Percentiles rank a stretch among this genome's conserved stretches.
Conservation (phyloP, 2,113 vertebrate species). For the Isichthys henryi region DNA sequence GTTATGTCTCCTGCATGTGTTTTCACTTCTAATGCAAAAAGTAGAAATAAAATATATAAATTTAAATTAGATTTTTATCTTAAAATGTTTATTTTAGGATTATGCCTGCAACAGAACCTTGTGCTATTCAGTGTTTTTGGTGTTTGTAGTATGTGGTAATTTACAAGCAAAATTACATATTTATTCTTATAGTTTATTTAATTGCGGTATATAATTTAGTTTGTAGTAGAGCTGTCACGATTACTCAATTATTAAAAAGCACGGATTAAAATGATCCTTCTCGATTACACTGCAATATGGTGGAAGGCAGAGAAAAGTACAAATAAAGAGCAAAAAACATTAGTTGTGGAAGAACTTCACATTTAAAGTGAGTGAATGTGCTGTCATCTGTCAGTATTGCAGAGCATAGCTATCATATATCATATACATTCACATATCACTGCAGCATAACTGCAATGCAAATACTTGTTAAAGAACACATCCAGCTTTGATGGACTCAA, state of each 20-base stretch:
- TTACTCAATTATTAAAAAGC: background rate
- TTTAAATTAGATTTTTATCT: background rate
- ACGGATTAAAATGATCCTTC: background rate
- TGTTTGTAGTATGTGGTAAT: background rate
- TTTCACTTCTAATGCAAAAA: constrained; percentile 24
- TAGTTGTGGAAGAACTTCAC: background rate
- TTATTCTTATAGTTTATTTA: too few species aligned
- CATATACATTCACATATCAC: background rate
- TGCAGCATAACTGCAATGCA: background rate
- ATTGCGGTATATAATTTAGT: background rate
- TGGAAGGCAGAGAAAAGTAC: background rate
- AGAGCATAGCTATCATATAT: background rate
- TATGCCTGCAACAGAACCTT: background rate
- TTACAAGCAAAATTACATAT: background rate
- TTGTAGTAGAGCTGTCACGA: background rate
- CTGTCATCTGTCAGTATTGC: background rate
- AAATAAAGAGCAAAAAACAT: background rate
- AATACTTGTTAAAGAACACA: background rate
- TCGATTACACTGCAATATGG: background rate
- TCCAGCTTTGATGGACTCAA: background rate
- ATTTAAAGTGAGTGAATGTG: background rate
- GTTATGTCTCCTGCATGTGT: constrained; percentile 19
- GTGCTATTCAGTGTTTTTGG: background rate
- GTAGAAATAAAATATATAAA: background rate
- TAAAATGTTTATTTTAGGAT: background rate